Base-by-base conservation (phyloP, 2,888 invertebrate species). In the Troilus luridus region DNA sequence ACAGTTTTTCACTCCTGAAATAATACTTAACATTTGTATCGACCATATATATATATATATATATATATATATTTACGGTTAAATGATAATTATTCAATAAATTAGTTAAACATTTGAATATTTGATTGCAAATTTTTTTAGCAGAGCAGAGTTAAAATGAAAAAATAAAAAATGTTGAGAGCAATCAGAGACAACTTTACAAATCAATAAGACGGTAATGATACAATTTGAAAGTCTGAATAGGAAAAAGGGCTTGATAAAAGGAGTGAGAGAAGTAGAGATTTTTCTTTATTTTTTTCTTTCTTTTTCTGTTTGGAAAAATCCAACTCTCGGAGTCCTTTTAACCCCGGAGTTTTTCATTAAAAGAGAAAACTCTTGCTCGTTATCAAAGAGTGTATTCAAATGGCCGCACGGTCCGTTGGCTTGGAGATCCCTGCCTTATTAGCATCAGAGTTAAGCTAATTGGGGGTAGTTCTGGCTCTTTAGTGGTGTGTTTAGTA, bases 401-500 rank as follows among this genome's bases (percentile, higher is more conserved):
- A 85, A 41, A 58, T 56, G 85, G 85, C 56, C n/a, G 85, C 85
- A 85, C 85, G 85, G 85, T 58, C 85, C 56, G 85, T 85, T 85
- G 85, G 85, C 85, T 85, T 58, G 11, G 56, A 58, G 85, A n/a
- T 21, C 77, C 77, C 41, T 77, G 54, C 89, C 89, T 89, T 89
- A 89, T 89, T 89, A 89, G 90, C 81, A 88, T 88, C 59, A 60
- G 62, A 88, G 90, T 90, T 90, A 90, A 85, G 60, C 88, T 90
- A 90, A 90, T 90, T 90, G 90, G 90, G 88, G 90, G 90, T 88
- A 88, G 90, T 60, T 85, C 85, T 85, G 77, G 17, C 90, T 90
- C 81, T 90, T 90, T 90, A 90, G 90, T 77, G 90, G 90, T 58
- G 90, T 90, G 90, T 90, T 90, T 90, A 90, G 90, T 58, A 27